phyloP scores from a whole-genome alignment of 2,888 invertebrate genomes.

The Leptopilina myrica region DNA sequence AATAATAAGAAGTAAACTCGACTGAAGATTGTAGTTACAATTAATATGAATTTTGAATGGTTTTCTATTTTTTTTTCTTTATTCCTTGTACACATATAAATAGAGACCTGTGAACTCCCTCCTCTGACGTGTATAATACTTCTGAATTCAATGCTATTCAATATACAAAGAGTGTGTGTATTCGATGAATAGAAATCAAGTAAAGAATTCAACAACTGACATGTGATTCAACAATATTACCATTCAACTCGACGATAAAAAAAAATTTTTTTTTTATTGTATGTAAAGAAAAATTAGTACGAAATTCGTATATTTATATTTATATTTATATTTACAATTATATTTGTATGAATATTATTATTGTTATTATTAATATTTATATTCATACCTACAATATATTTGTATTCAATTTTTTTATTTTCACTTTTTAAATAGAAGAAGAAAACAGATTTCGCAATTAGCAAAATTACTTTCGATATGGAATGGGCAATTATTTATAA shows the following conservation, averaged over 20 bases:
- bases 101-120: conserved; percentile 9
- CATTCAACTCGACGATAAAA: neutral
- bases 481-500: too few relatives aligned
- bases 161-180: neutral
- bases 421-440: too few relatives aligned
- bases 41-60: neutral
- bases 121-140: neutral
- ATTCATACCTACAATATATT: too few relatives aligned
- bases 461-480: too few relatives aligned
- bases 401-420: too few relatives aligned
- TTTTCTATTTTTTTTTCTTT: neutral
- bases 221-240: conserved; percentile 7
- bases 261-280: too few relatives aligned
- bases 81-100: neutral
- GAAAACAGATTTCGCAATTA: too few relatives aligned
- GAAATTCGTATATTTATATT: too few relatives aligned
- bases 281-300: too few relatives aligned
- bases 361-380: too few relatives aligned
- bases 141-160: conserved; percentile 12
- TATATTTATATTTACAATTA: too few relatives aligned
- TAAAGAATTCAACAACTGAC: conserved; percentile 14
- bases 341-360: too few relatives aligned
- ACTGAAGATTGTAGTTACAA: conserved; percentile 12
- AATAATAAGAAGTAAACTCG: neutral
- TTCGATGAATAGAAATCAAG: neutral